Conservation (phyloP, 2,888 invertebrate species). For the Laothoe populi region DNA sequence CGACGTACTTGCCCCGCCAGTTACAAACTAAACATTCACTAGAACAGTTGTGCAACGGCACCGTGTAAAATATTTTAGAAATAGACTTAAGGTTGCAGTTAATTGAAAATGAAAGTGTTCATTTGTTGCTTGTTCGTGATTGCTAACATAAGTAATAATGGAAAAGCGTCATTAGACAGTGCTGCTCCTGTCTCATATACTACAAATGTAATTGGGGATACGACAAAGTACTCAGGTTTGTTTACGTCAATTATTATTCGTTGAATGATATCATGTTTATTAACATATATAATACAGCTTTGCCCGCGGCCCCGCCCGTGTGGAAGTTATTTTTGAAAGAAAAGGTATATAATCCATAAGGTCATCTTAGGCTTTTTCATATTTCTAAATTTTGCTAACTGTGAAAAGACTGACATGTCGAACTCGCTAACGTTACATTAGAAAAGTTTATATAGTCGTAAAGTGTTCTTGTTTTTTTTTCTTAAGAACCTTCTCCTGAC, state of each 20-base stretch:
- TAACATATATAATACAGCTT: slow-evolving; percentile 4
- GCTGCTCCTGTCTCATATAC: slow-evolving; percentile 61
- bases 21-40: slow-evolving; percentile 33
- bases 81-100: slow-evolving; percentile 3
- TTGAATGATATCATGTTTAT: too few species aligned
- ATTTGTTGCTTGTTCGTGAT: slow-evolving; percentile 68
- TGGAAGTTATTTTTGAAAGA: too few species aligned
- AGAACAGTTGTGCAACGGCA: slow-evolving; percentile 3
- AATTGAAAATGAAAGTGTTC: slow-evolving; percentile 63
- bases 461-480: too few species aligned
- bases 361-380: too few species aligned
- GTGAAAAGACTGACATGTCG: too few species aligned
- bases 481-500: too few species aligned
- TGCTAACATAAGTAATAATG: slow-evolving; percentile 69
- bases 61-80: background rate
- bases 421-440: too few species aligned
- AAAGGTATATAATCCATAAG: too few species aligned
- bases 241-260: slow-evolving; percentile 2
- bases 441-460: too few species aligned
- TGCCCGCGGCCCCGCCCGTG: too few species aligned
- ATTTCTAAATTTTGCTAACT: too few species aligned
- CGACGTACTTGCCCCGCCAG: slow-evolving; percentile 31
- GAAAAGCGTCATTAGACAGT: slow-evolving; percentile 75
- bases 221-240: slow-evolving; percentile 68
- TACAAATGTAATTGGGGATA: slow-evolving; percentile 63